Percentiles rank a stretch among this genome's conserved stretches.
Conservation (phyloP, 2,113 vertebrate genomes). For the Pteruthius melanotis region DNA sequence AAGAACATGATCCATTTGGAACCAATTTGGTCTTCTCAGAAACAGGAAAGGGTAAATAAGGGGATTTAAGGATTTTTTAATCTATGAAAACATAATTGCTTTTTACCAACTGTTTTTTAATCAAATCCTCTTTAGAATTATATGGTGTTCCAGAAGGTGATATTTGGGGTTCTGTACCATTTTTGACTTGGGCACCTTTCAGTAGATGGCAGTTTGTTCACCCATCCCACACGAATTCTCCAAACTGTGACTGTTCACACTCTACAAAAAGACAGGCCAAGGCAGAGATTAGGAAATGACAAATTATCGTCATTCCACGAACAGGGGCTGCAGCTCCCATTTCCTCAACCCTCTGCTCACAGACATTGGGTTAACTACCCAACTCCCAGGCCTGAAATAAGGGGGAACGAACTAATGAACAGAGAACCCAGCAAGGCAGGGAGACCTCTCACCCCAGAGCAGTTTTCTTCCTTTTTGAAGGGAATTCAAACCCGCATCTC, state of each 20-base stretch:
- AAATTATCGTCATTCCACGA: background rate
- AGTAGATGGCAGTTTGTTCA: background rate
- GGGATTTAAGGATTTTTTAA: background rate
- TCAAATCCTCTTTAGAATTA: background rate
- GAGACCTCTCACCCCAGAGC: background rate
- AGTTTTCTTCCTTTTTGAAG: background rate
- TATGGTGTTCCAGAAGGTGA: background rate
- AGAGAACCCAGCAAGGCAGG: background rate
- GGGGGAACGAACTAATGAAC: rapidly evolving
- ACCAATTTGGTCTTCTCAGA: background rate
- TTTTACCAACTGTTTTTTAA: background rate
- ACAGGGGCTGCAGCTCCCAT: background rate
- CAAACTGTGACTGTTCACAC: background rate
- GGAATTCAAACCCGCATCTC: rapidly evolving
- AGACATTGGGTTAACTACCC: background rate
- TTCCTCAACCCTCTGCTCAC: background rate
- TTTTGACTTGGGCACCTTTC: background rate
- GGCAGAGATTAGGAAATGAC: background rate
- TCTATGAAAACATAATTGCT: background rate
- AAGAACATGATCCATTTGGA: background rate
- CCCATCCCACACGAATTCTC: background rate
- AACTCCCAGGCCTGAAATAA: background rate
- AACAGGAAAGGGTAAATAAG: background rate
- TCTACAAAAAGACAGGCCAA: background rate
- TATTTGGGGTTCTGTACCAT: background rate